Percentiles rank a stretch among this genome's conserved stretches.
phyloP scores from a whole-genome alignment of 1,140 invertebrate species.

The Hypothenemus hampei region DNA sequence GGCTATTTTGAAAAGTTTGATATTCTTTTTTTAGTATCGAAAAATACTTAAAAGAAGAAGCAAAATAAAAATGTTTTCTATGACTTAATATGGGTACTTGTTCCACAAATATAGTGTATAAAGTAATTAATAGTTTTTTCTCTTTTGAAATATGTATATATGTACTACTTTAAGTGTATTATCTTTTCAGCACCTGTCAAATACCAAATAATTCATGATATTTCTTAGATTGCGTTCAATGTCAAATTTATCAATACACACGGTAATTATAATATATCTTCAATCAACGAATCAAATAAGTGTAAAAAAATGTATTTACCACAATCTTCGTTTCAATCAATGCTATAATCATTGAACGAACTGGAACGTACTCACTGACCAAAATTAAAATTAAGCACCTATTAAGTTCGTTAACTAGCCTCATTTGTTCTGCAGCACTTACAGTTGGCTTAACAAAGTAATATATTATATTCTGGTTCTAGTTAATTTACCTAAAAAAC shows the following conservation, averaged over 20 bases:
- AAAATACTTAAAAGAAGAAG: no score
- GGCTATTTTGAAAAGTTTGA: no score
- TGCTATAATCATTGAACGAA: neutral
- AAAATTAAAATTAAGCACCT: neutral
- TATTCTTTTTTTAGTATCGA: no score
- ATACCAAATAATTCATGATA: neutral
- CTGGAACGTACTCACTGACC: neutral
- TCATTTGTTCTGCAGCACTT: conserved; percentile 2
- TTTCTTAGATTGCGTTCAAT: neutral
- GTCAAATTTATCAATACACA: neutral
- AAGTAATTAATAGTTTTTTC: no score
- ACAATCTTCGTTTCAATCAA: conserved; percentile 1
- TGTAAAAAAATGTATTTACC: neutral
- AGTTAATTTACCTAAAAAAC: no score
- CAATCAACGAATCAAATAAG: neutral
- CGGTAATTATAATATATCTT: neutral
- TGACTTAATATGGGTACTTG: no score
- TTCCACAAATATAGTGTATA: no score
- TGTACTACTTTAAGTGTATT: neutral
- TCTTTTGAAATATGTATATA: neutral
- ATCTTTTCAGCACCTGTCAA: neutral
- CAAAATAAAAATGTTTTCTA: no score
- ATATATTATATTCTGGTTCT: no score
- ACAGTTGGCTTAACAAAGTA: no score
- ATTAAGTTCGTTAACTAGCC: neutral